phyloP scores from a whole-genome alignment of 2,888 invertebrate genomes.

The Lumbricus terrestris region DNA sequence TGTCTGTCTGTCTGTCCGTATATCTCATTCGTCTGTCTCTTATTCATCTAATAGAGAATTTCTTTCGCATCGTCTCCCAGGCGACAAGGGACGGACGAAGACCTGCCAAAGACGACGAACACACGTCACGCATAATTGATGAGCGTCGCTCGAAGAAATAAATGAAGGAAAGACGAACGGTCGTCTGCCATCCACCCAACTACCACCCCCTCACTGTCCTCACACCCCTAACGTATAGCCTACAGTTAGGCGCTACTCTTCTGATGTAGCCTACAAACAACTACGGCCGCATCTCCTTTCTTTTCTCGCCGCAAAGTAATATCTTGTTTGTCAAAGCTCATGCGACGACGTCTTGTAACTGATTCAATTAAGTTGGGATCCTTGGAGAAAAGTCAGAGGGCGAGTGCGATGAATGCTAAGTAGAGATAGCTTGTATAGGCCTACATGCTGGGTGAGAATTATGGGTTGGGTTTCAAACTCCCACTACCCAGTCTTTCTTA shows the following conservation, averaged over 20 bases:
- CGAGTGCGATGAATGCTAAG: background rate
- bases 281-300: background rate
- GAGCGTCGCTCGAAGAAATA: background rate
- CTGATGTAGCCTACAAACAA: no score
- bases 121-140: background rate
- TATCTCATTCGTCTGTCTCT: background rate
- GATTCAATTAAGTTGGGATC: background rate
- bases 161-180: background rate
- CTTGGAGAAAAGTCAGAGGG: background rate
- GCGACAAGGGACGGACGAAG: background rate
- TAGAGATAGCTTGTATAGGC: background rate
- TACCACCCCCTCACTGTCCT: background rate
- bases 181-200: background rate
- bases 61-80: background rate
- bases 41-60: background rate
- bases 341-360: background rate
- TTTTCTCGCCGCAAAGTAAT: background rate
- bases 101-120: background rate
- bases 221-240: background rate
- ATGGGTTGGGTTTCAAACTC: no score
- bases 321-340: background rate
- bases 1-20: background rate
- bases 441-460: no score
- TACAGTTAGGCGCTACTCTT: no score
- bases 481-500: no score